A percentile compares a stretch with the other conserved stretches of the same genome.
Evolutionary conservation across 2,797 vertebrate genomes (phyloP).

Genomic region (Amblyopsis hoosieri): DNA sequence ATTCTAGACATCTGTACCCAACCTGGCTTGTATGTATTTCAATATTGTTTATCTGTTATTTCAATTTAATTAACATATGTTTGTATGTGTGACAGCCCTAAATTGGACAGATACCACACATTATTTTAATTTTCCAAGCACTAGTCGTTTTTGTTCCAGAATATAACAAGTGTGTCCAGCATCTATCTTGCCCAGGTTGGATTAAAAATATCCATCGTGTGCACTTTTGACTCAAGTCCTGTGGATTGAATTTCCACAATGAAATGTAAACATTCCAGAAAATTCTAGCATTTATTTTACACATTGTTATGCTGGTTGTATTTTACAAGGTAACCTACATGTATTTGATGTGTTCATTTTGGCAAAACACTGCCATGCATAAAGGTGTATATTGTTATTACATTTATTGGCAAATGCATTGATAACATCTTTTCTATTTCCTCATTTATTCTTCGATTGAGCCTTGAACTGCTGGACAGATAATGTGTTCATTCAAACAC

Average conservation of each 20-base stretch:
- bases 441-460: constrained; percentile 39
- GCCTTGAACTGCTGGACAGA: constrained; percentile 67
- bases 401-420: constrained; percentile 19
- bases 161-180: constrained; percentile 14
- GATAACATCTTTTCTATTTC: constrained; percentile 20
- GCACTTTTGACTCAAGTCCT: constrained; percentile 10
- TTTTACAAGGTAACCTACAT: constrained; percentile 17
- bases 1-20: constrained; percentile 19
- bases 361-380: constrained; percentile 30
- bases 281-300: constrained; percentile 10
- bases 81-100: constrained; percentile 16
- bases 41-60: constrained; percentile 27
- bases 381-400: constrained; percentile 11
- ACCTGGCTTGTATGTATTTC: constrained; percentile 17
- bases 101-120: constrained; percentile 27
- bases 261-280: constrained; percentile 73
- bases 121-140: constrained; percentile 19
- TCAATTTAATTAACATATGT: constrained; percentile 8
- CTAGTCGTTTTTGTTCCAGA: not conserved
- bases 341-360: constrained; percentile 30
- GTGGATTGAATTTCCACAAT: constrained; percentile 15
- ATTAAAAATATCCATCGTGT: constrained; percentile 23
- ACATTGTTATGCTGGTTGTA: constrained; percentile 10
- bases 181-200: constrained; percentile 7
- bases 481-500: constrained; percentile 31